Evolutionary conservation across 2,888 invertebrate genomes (phyloP), one percentile per base, ranked within the genome.

Genomic region (Metopia argyrocephala): DNA sequence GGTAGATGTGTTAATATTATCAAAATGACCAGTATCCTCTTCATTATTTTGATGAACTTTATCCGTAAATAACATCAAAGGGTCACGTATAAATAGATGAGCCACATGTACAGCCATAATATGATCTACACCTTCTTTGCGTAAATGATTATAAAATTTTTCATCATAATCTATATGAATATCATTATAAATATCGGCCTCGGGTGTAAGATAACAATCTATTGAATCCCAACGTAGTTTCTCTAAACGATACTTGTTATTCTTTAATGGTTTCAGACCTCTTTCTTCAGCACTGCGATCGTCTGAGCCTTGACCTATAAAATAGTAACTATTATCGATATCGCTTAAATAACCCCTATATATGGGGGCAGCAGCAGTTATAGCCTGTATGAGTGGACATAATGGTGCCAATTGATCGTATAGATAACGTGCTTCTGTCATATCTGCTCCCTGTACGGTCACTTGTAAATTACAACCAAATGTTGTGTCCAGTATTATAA

Each of bases 1-100:
- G 92, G 99, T 99, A 28, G 99, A 99, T 0, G 98, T 98, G 89
- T 99, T 98, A 85, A 99, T 98, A 89, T 99, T 99, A 96, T 99
- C 99, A 92, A 99, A 99, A 91, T 99, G 99, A 90, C 99, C 99
- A 0, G 97, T 96, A 87, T 99, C 98, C 85, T 96, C 95, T 48
- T 93, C 91, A 89, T 99, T 98, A 89, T 98, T 95, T 89, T 98
- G 98, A 90, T 98, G 91, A 15, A 99, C 93, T 89, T 97, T 97
- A 91, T 99, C 99, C 21, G 95, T 95, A 92, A 98, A 98, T 71
- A 99, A 91, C 4, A 98, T 97, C 3, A 99, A 95, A 0, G 98
- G 95, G 91, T 99, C 99, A 71, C 99, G 93, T 83, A 99, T 98
- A 90, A 99, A 99, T 83, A 99, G 93, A 91, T 99, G 99, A 15